Evolutionary conservation across 1,140 invertebrate species (phyloP), one percentile per base, ranked within the genome.

Genomic region (Drosophila orena): DNA sequence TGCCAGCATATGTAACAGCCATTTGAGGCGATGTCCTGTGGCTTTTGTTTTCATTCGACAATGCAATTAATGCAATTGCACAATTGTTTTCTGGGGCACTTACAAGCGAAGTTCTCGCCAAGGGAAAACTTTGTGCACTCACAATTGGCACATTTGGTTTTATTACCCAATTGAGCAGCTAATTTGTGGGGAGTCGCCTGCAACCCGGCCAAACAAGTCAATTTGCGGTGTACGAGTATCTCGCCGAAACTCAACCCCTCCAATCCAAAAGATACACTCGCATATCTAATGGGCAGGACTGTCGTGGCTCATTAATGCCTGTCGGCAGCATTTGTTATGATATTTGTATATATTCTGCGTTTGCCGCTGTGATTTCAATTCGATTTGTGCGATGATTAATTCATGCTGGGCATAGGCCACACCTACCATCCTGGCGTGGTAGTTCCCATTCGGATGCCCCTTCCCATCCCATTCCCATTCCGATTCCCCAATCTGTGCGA

Each of bases 111-210:
- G 57, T 69, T 66, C 17, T 38, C 14, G 61, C 37, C 37, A 27
- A 30, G 50, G 57, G 34, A 72, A 66, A 83, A 72, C 47, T 89
- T 88, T 88, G 56, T 27, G 27, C 52, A 66, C 27, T 66, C 43
- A 69, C 81, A 90, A 81, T 90, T 90, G 86, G 86, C 81, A 90
- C 86, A 90, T 90, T 90, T 80, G 86, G 70, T 86, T 90, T 90
- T 90, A 90, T 90, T 79, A 86, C 76, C 73, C 86, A 90, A 90
- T 90, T 90, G 84, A 70, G 78, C 77, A 69, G 74, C 86, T 81
- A 86, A 90, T 90, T 90, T 80, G 86, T 77, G 86, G 86, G 86
- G 81, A 69, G 74, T 85, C 42, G n/a, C 20, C n/a, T 54, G 54
- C 60, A 38, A 14, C 43, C 64, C 52, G 17, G 43, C 47, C 35